Percentiles rank a stretch among this genome's conserved stretches.
Evolutionary conservation across 2,797 vertebrate genomes (phyloP).

Genomic region (Paramormyrops hopkinsi): DNA sequence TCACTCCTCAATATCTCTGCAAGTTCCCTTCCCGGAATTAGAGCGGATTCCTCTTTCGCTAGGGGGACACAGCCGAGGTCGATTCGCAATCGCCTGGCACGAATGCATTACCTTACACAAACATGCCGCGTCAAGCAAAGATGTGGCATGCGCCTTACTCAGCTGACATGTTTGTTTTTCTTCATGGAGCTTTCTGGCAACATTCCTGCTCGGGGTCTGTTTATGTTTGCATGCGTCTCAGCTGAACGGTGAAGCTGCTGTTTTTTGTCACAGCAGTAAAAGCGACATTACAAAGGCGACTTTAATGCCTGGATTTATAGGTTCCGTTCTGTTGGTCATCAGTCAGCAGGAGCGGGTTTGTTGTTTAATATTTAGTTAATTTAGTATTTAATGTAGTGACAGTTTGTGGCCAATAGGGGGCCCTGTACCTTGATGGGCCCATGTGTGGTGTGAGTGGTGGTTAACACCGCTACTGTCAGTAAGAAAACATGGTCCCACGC

Average conservation of each 20-base stretch:
- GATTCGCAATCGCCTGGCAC: background rate
- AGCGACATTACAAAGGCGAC: background rate
- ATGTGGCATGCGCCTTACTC: no score
- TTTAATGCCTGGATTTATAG: background rate
- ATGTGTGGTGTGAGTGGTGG: background rate
- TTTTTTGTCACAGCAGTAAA: background rate
- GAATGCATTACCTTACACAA: background rate
- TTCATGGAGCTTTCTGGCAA: background rate
- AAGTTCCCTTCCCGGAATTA: background rate
- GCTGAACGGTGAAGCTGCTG: background rate
- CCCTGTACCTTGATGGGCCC: background rate
- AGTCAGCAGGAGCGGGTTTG: background rate
- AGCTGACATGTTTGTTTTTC: background rate
- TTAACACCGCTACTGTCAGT: background rate
- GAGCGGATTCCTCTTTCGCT: background rate
- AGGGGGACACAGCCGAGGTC: background rate
- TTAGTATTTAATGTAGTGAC: background rate
- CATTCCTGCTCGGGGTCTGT: background rate
- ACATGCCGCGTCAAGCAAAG: background rate
- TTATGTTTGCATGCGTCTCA: background rate
- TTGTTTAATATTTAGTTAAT: background rate
- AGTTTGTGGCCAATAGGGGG: background rate
- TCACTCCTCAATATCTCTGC: background rate
- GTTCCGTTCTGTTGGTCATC: background rate
- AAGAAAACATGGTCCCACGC: background rate